phyloP scores from a whole-genome alignment of 2,797 vertebrate genomes.

The Galagoides demidoff region DNA sequence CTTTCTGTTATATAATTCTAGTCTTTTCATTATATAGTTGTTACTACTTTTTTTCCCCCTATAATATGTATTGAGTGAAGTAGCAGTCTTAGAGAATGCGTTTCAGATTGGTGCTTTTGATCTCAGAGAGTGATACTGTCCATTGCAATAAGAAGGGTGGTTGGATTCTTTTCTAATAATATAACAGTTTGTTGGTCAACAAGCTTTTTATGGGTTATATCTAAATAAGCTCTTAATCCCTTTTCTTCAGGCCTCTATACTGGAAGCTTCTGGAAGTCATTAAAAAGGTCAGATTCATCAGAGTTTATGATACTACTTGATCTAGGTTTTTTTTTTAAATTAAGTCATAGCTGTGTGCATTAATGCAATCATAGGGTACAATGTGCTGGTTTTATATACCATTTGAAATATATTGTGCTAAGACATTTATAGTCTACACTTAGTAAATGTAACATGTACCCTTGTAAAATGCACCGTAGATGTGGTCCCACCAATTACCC shows the following conservation, averaged over 20 bases:
- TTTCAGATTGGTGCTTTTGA: conserved; percentile 38
- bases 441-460: no score
- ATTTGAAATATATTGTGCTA: no score
- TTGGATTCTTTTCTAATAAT: conserved; percentile 14
- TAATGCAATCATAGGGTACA: no score
- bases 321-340: not conserved
- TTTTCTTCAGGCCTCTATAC: not conserved
- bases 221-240: not conserved
- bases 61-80: not conserved
- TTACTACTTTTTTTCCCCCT: not conserved
- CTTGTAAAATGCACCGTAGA: no score
- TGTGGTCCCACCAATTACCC: no score
- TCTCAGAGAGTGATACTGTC: not conserved
- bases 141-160: not conserved
- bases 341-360: no score
- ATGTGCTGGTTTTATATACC: no score
- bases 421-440: no score
- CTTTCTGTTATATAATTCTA: not conserved
- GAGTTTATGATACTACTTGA: not conserved
- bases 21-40: conserved; percentile 5
- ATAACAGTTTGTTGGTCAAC: not conserved
- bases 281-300: conserved; percentile 26
- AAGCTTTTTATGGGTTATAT: not conserved
- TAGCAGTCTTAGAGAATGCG: not conserved
- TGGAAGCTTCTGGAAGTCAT: not conserved